Conservation (phyloP, 2,888 invertebrate genomes). For the Smittia aterrima region DNA sequence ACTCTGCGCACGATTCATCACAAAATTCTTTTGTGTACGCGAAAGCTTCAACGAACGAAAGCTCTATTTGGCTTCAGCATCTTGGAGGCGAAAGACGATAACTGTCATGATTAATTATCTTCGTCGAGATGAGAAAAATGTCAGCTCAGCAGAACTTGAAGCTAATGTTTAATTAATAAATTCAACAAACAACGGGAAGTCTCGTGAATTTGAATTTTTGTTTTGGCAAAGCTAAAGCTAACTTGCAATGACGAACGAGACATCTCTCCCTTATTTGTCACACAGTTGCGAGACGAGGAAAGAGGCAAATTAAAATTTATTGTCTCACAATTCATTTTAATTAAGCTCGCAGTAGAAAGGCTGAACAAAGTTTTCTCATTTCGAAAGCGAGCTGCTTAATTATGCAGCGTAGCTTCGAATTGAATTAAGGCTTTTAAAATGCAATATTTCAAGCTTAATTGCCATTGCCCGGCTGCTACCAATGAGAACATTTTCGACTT, state of each 20-base stretch:
- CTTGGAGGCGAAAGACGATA: not conserved
- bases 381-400: not conserved
- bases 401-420: not conserved
- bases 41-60: too few relatives aligned
- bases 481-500: not conserved
- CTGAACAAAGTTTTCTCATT: not conserved
- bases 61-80: too few relatives aligned
- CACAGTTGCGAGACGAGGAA: not conserved
- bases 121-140: too few relatives aligned
- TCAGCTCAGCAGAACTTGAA: too few relatives aligned
- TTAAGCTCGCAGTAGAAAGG: not conserved
- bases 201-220: too few relatives aligned
- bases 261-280: not conserved
- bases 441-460: slow-evolving; percentile 1
- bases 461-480: not conserved
- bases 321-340: not conserved
- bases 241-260: too few relatives aligned
- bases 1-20: too few relatives aligned
- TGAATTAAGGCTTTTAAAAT: slow-evolving; percentile 8
- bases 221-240: too few relatives aligned
- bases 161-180: too few relatives aligned
- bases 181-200: too few relatives aligned
- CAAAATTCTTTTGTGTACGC: too few relatives aligned
- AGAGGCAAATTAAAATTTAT: not conserved
- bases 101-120: not conserved